Conservation (phyloP, 2,797 vertebrate genomes). For the Muscicapa striata region DNA sequence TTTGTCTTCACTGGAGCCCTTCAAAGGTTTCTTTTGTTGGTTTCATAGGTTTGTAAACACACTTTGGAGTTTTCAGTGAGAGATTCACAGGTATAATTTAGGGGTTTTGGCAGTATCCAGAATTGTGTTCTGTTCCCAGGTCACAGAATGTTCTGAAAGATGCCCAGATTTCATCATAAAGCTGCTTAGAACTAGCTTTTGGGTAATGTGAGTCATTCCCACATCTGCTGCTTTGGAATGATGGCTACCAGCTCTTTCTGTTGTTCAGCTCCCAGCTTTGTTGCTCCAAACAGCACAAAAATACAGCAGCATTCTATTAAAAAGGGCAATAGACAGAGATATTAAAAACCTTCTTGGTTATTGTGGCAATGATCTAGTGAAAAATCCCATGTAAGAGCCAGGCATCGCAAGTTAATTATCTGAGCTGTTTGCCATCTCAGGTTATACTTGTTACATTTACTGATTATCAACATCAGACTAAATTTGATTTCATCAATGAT, state of each 20-base stretch:
- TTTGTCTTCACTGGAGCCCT: not conserved
- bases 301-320: not conserved
- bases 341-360: not conserved
- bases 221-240: not conserved
- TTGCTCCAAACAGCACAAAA: not conserved
- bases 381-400: not conserved
- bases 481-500: not conserved
- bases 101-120: not conserved
- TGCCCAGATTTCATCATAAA: not conserved
- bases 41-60: not conserved
- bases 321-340: not conserved
- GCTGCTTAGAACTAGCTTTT: not conserved
- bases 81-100: not conserved
- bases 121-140: not conserved
- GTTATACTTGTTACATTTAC: not conserved
- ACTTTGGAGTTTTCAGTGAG: not conserved
- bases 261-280: not conserved
- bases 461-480: not conserved
- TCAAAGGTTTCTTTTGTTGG: not conserved
- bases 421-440: not conserved
- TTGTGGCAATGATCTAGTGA: rapidly evolving
- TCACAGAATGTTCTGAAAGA: not conserved
- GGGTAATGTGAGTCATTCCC: not conserved
- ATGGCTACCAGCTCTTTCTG: not conserved
- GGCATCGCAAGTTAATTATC: not conserved